Percentiles rank a stretch among this genome's conserved stretches.
Evolutionary conservation across 2,113 vertebrate species (phyloP).

Genomic region (Lophura nycthemera): DNA sequence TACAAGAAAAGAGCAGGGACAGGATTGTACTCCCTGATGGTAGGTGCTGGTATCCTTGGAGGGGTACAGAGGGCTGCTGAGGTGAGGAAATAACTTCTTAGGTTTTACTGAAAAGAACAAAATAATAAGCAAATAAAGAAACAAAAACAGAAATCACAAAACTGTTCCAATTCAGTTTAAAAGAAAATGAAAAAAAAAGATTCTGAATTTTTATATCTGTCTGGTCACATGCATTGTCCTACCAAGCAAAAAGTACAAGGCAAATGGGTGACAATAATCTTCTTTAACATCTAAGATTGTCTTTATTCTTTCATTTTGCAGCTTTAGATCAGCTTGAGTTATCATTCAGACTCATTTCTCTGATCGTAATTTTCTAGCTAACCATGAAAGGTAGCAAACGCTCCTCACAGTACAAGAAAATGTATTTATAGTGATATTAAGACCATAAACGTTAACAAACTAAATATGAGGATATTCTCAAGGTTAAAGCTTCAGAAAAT

Average conservation of each 20-base stretch:
- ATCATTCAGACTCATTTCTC: not conserved
- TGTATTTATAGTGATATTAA: not conserved
- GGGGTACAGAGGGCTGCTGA: not conserved
- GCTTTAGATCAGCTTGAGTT: not conserved
- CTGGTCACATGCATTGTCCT: accelerated
- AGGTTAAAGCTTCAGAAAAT: not conserved
- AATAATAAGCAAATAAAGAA: not conserved
- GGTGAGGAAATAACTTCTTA: not conserved
- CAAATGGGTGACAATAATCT: not conserved
- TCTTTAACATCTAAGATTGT: not conserved
- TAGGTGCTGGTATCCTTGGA: not conserved
- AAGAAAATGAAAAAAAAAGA: not conserved
- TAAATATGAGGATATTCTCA: not conserved
- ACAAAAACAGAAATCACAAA: not conserved
- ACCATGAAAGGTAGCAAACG: not conserved
- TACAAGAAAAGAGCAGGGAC: not conserved
- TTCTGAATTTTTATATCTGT: not conserved
- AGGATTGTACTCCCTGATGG: not conserved
- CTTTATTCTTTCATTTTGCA: not conserved
- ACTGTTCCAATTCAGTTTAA: not conserved
- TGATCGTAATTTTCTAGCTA: not conserved
- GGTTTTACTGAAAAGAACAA: not conserved
- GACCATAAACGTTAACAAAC: not conserved
- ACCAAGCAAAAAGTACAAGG: not conserved
- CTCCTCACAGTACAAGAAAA: not conserved